These are phyloP conservation scores for Lasioglossum lativentre DNA, from an alignment of 2,888 invertebrate species.

Conservation along the genomic window DNA sequence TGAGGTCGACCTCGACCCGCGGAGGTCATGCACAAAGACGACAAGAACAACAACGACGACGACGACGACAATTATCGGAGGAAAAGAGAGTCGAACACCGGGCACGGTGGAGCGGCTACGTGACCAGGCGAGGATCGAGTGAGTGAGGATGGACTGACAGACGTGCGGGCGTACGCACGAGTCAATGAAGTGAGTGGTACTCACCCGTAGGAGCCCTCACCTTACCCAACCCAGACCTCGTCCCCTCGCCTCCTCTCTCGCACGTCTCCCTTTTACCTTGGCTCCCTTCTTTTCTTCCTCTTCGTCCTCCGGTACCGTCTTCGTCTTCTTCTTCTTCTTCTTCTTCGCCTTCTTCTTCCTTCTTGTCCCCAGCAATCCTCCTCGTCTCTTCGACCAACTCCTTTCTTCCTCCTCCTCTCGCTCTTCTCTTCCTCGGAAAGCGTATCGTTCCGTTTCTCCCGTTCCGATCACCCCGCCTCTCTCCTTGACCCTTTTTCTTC, in stretches of 20 bases:
- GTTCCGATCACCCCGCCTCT: conserved; percentile 48
- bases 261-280: conserved; percentile 56
- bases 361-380: conserved; percentile 17
- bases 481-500: conserved; percentile 11
- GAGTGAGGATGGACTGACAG: conserved; percentile 74
- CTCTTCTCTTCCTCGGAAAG: conserved; percentile 14
- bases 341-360: conserved; percentile 52
- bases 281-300: conserved; percentile 60
- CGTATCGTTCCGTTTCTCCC: conserved; percentile 56
- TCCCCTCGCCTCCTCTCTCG: conserved; percentile 58
- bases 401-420: conserved; percentile 36
- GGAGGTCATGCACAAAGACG: conserved; percentile 20
- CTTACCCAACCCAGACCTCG: conserved; percentile 72
- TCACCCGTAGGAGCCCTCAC: conserved; percentile 78
- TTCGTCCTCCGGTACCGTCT: conserved; percentile 42
- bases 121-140: conserved; percentile 61
- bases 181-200: conserved; percentile 80
- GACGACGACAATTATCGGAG: not conserved
- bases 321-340: conserved; percentile 44
- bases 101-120: conserved; percentile 31
- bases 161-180: conserved; percentile 79
- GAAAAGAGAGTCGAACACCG: conserved; percentile 12
- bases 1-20: conserved; percentile 18
- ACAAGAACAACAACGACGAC: not conserved
- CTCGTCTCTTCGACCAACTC: conserved; percentile 21